Evolutionary conservation across 2,113 vertebrate genomes (phyloP), one percentile per base, ranked within the genome.

Genomic region (Castor canadensis): DNA sequence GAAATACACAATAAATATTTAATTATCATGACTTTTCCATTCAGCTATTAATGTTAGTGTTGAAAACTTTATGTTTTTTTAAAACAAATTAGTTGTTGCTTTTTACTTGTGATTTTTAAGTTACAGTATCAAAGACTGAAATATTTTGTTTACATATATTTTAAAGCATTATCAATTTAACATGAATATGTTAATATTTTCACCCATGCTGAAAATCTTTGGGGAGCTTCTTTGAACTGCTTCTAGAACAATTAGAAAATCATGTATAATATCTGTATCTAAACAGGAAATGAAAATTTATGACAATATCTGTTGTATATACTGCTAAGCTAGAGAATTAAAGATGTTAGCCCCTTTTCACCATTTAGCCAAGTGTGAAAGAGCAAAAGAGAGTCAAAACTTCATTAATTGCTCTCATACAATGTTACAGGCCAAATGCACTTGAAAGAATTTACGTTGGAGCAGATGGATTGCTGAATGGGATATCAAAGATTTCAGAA

Each of bases 401-500:
- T 98, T 98, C 97, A 98, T 98, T 98, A 98, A 97, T 97, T 98
- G 97, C 97, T 94, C 82, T 96, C 94, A 94, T 88, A 81, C 97
- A 95, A 97, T 0, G 10, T 97, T 96, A 95, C 83, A 94, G 92
- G 97, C 98, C 98, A 98, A 98, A 98, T 98, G 98, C 98, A 98
- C 98, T 98, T 96, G 89, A 97, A 94, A 97, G 95, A 97, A 94
- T 98, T 97, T 97, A 92, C 93, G 97, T 92, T 93, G 89, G 97
- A 98, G 93, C 98, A 98, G 98, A 98, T 98, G 98, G 98, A 97
- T 97, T 95, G 95, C 97, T 98, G 98, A 98, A 97, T 98, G 85
- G 38, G 20, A 85, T 96, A 97, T 97, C 93, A 98, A 97, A 97
- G 96, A 97, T 98, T 97, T 95, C 73, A 97, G 91, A 97, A 95